These are phyloP conservation scores for Sorex maritimensis DNA, from an alignment of 2,797 vertebrate genomes.

Conservation along the genomic window DNA sequence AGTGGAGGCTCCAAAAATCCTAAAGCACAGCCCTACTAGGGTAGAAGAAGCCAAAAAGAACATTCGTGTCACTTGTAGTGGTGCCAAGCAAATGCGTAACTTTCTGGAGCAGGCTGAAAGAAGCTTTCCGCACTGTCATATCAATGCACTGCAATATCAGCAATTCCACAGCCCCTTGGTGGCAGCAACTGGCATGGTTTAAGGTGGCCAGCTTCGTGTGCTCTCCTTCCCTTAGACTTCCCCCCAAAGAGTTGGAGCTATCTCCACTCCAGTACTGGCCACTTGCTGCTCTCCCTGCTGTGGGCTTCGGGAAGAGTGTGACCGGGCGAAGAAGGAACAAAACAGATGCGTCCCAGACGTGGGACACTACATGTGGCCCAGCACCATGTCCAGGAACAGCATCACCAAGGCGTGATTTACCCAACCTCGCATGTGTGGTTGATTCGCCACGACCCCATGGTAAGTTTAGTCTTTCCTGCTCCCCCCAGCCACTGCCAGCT, in stretches of 20 bases:
- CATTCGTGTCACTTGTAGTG: accelerated
- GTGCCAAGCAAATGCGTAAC: neutral
- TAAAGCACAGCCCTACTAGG: neutral
- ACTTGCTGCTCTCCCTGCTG: too few relatives aligned
- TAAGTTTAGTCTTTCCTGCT: neutral
- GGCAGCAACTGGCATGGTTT: neutral
- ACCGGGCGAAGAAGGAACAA: neutral
- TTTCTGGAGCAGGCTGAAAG: neutral
- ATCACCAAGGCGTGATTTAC: neutral
- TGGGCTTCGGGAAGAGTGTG: neutral
- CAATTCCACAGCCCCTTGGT: neutral
- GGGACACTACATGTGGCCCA: accelerated
- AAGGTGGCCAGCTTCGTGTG: neutral
- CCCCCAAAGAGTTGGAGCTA: too few relatives aligned
- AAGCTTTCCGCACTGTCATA: neutral
- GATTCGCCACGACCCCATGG: accelerated
- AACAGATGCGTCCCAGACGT: neutral
- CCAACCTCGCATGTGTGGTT: accelerated
- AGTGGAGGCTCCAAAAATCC: neutral
- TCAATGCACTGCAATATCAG: too few relatives aligned
- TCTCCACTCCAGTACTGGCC: neutral
- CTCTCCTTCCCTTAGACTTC: neutral
- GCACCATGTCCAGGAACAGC: accelerated
- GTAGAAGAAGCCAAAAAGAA: neutral
- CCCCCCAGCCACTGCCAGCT: neutral